Conservation (phyloP, 2,797 vertebrate species). For the Phyllotis vaccarum region DNA sequence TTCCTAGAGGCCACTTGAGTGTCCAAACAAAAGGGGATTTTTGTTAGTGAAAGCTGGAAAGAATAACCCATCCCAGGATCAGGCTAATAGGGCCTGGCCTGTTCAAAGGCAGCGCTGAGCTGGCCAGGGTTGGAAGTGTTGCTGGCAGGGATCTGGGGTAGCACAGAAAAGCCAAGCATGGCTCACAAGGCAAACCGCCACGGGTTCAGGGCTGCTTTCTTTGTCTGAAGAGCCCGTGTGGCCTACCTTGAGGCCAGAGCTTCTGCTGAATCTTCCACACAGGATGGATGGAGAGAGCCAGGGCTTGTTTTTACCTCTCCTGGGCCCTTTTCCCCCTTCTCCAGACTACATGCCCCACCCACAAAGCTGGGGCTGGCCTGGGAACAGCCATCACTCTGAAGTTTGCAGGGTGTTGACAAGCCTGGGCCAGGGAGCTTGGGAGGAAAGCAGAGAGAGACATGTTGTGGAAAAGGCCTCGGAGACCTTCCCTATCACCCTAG, state of each 20-base stretch:
- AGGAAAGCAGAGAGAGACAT: slow-evolving; percentile 37
- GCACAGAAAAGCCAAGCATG: slow-evolving; percentile 66
- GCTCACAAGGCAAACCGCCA: slow-evolving; percentile 59
- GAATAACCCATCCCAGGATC: slow-evolving; percentile 79
- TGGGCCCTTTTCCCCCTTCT: not conserved
- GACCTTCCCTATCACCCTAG: slow-evolving; percentile 63
- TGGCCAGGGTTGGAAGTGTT: slow-evolving; percentile 80
- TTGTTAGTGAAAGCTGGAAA: slow-evolving; percentile 84
- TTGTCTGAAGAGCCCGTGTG: not conserved
- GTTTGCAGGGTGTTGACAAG: slow-evolving; percentile 78
- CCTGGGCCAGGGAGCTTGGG: slow-evolving; percentile 47
- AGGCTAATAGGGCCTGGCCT: slow-evolving; percentile 78
- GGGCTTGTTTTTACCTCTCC: not conserved
- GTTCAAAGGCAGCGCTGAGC: slow-evolving; percentile 75
- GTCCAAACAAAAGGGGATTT: slow-evolving; percentile 85
- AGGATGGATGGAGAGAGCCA: not conserved
- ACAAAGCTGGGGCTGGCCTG: slow-evolving; percentile 57
- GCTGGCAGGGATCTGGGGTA: slow-evolving; percentile 69
- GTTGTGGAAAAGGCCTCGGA: slow-evolving; percentile 62
- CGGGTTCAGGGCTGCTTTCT: slow-evolving; percentile 39
- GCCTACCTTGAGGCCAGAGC: not conserved
- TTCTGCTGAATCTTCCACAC: not conserved
- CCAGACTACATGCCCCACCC: not conserved
- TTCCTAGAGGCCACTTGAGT: slow-evolving; percentile 85
- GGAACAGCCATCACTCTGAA: slow-evolving; percentile 64